Percentiles rank a stretch among this genome's conserved stretches.
Conservation (phyloP, 2,113 vertebrate genomes). For the Cervus canadensis region DNA sequence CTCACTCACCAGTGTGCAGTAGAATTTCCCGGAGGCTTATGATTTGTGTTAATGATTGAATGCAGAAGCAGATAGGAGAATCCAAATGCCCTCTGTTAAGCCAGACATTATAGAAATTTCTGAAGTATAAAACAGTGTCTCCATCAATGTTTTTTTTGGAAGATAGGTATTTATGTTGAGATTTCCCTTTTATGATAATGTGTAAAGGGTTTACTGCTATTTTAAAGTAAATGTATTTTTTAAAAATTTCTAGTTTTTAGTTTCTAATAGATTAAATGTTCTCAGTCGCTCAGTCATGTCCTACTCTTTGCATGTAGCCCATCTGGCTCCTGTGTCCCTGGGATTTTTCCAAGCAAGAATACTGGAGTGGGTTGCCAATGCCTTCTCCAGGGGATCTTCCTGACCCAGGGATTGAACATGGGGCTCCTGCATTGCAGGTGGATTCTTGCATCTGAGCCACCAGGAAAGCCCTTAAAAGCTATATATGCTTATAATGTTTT, state of each 20-base stretch:
- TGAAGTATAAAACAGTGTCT: background rate
- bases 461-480: background rate
- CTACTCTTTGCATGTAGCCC: background rate
- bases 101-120: background rate
- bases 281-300: rapidly evolving
- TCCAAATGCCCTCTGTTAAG: background rate
- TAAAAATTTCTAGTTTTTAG: background rate
- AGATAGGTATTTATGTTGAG: background rate
- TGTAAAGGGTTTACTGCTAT: background rate
- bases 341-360: background rate
- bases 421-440: background rate
- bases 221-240: background rate
- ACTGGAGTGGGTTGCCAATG: background rate
- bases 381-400: background rate
- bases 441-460: background rate
- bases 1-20: background rate
- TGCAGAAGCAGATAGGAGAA: background rate
- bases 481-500: background rate
- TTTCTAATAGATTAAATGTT: background rate
- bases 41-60: background rate
- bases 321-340: background rate
- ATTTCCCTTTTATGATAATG: background rate
- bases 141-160: background rate
- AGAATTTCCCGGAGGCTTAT: background rate
- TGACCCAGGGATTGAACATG: background rate